phyloP scores from a whole-genome alignment of 2,113 vertebrate genomes.

The Zosterops japonicus region DNA sequence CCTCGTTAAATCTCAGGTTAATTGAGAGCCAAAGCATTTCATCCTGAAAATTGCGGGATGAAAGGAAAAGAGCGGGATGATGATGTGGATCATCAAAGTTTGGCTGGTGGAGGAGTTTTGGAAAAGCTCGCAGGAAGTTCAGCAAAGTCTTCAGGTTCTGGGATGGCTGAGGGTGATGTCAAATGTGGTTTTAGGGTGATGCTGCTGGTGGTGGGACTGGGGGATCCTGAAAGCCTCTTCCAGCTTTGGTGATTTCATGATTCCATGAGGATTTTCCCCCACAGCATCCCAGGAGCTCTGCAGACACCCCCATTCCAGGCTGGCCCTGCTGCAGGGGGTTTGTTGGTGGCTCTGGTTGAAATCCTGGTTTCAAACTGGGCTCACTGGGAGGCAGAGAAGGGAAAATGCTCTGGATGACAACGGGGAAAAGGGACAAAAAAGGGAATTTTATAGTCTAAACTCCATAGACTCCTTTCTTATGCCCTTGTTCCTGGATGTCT shows the following conservation, averaged over 20 bases:
- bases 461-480: too few species aligned
- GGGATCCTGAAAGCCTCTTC: not conserved
- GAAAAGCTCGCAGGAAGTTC: not conserved
- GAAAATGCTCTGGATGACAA: not conserved
- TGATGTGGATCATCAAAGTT: accelerated
- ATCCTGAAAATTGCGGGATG: not conserved
- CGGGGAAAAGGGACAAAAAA: not conserved
- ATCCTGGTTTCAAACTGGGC: not conserved
- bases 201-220: not conserved
- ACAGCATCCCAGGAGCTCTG: accelerated
- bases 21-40: not conserved
- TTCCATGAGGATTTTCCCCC: not conserved
- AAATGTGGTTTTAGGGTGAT: not conserved
- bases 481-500: too few species aligned
- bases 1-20: not conserved
- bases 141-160: not conserved
- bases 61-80: too few species aligned
- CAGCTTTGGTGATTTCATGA: accelerated
- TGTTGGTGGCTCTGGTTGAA: accelerated
- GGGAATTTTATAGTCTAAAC: too few species aligned
- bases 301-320: not conserved
- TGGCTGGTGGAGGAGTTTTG: not conserved
- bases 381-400: not conserved
- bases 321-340: not conserved
- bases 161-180: not conserved